Conservation (phyloP, 23 tunicate genomes). For the Pegea sp. region DNA sequence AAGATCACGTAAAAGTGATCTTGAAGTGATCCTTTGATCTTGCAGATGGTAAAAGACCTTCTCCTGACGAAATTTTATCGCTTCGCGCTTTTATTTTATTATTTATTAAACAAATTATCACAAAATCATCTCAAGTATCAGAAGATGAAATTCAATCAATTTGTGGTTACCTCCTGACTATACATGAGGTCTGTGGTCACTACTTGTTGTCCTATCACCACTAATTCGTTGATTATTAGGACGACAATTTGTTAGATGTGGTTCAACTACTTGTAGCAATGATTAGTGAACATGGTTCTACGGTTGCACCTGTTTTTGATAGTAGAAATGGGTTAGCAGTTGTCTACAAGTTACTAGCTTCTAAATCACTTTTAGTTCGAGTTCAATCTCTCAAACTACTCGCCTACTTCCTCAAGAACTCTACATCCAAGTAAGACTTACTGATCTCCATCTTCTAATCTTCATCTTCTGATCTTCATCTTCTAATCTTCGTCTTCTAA, state of each 20-base stretch:
- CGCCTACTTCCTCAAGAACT: slow-evolving; percentile 64
- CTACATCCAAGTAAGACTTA: slow-evolving; percentile 25
- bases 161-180: slow-evolving; percentile 69
- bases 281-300: slow-evolving; percentile 56
- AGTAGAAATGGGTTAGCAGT: slow-evolving; percentile 67
- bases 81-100: slow-evolving; percentile 84
- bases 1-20: background rate
- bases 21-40: slow-evolving; percentile 1
- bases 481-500: too few species aligned
- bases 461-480: too few species aligned
- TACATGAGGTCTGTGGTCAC: slow-evolving; percentile 55
- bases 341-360: slow-evolving; percentile 67
- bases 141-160: slow-evolving; percentile 92
- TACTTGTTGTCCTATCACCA: background rate
- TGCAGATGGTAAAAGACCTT: slow-evolving; percentile 76
- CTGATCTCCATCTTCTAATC: too few species aligned
- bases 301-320: slow-evolving; percentile 79
- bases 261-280: slow-evolving; percentile 90
- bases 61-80: slow-evolving; percentile 45
- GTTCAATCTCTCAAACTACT: slow-evolving; percentile 66
- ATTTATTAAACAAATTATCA: slow-evolving; percentile 84
- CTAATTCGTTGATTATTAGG: slow-evolving; percentile 10
- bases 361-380: slow-evolving; percentile 42
- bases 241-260: slow-evolving; percentile 81
- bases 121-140: slow-evolving; percentile 21